Conservation (phyloP, 2,888 invertebrate species). For the Acrocera orbiculus region DNA sequence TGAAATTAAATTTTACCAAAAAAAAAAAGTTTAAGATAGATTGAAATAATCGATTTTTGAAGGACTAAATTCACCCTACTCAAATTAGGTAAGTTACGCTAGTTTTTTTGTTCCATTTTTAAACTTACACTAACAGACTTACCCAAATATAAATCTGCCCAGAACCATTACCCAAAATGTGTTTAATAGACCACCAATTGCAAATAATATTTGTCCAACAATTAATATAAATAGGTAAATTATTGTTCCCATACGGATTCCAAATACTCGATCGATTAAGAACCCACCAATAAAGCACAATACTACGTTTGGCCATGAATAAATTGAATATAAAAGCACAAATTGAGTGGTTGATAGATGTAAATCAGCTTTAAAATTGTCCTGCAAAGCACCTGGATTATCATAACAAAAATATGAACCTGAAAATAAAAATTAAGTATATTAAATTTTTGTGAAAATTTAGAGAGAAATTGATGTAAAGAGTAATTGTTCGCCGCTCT, state of each 20-base stretch:
- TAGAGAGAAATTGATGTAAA: not conserved
- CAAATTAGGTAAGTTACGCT: too few species aligned
- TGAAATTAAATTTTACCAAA: too few species aligned
- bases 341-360: constrained; percentile 65
- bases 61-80: too few species aligned
- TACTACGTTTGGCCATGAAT: constrained; percentile 95
- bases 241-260: constrained; percentile 78
- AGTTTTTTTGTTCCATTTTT: too few species aligned
- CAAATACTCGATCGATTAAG: constrained; percentile 86
- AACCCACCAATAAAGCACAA: constrained; percentile 93
- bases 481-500: too few species aligned
- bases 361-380: constrained; percentile 67
- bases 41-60: too few species aligned
- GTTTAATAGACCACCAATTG: constrained; percentile 61
- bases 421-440: constrained; percentile 32
- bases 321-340: constrained; percentile 77
- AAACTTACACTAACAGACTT: too few species aligned
- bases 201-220: constrained; percentile 76
- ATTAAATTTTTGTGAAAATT: not conserved
- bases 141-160: constrained; percentile 92
- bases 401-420: constrained; percentile 97
- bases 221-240: constrained; percentile 79
- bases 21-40: too few species aligned
- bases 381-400: constrained; percentile 83
- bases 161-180: constrained; percentile 76